Evolutionary conservation across 2,888 invertebrate genomes (phyloP), one percentile per base, ranked within the genome.

Genomic region (Melolontha melolontha): DNA sequence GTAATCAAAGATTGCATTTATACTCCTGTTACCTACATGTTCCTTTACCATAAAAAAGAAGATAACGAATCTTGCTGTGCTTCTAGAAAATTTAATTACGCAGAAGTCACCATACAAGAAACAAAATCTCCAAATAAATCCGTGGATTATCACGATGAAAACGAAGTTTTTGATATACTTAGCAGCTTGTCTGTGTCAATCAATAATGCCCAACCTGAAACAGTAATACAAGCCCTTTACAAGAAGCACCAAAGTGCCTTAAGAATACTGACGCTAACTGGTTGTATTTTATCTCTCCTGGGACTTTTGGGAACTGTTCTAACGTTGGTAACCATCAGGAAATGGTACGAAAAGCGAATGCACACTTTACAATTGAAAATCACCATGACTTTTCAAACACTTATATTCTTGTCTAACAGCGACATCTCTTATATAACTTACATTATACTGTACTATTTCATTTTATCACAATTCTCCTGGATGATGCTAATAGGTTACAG

Each of bases 141-240:
- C 6, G 6, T 29, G 6, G 29, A 29, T 29, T 29, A 5, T 6
- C 29, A 29, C 29, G 29, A 29, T 29, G 29, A 29, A 29, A 29
- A 29, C n/a, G n/a, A n/a, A n/a, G n/a, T n/a, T 6, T 62, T 67
- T 29, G 66, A 67, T 12, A 62, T 67, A 16, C 29, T 67, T 10
- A 62, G 62, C 0, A 67, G 51, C 16, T 51, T 67, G 16, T 59
- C 59, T 7, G 52, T 67, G 12, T 67, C 66, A 0, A 51, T 67
- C 5, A 67, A 67, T 39, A 62, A 67, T 12, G 66, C 66, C 0
- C 66, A 67, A 67, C 66, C 66, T 5, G 62, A 67, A 44, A 67
- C 59, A 7, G 59, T 67, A 0, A 27, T 67, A 5, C 59, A 59
- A 10, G 62, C 62, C 1, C 34, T 59, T 11, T 67, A 67, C 12